Percentiles rank a stretch among this genome's conserved stretches.
Evolutionary conservation across 2,113 vertebrate genomes (phyloP).

Genomic region (Symphodus melops): DNA sequence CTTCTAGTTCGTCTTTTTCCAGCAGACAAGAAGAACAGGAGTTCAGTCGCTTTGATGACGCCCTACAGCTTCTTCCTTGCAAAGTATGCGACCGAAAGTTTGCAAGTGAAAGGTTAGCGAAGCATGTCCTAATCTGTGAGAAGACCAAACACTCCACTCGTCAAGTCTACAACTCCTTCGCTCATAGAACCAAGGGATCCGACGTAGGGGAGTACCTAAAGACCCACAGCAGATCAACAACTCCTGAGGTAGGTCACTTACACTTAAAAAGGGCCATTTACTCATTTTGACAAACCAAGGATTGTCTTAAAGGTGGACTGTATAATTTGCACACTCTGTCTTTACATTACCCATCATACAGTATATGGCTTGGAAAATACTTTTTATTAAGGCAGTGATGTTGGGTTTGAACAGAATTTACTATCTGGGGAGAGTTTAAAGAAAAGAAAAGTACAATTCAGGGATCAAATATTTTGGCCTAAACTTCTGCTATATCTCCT

Average conservation of each 20-base stretch:
- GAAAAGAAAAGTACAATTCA: too few relatives aligned
- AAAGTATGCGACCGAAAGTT: slow-evolving; percentile 85
- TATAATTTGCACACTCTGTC: too few relatives aligned
- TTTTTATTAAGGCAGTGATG: not conserved
- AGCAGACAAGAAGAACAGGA: slow-evolving; percentile 22
- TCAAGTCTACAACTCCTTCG: slow-evolving; percentile 85
- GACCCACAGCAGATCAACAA: slow-evolving; percentile 63
- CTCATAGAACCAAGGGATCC: slow-evolving; percentile 85
- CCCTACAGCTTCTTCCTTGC: slow-evolving; percentile 75
- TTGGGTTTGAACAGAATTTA: too few relatives aligned
- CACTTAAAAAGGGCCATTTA: too few relatives aligned
- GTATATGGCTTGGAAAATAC: too few relatives aligned
- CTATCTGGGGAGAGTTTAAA: too few relatives aligned
- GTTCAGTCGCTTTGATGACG: not conserved
- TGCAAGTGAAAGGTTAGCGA: slow-evolving; percentile 81
- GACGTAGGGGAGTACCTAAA: slow-evolving; percentile 83
- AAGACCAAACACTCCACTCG: slow-evolving; percentile 80
- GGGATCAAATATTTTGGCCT: too few relatives aligned
- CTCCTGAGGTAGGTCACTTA: slow-evolving; percentile 78
- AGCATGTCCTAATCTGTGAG: slow-evolving; percentile 83
- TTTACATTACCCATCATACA: too few relatives aligned
- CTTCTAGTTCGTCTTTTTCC: not conserved
- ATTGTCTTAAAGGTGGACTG: too few relatives aligned
- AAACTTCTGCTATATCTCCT: too few relatives aligned
- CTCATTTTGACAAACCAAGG: not conserved